These are phyloP conservation scores for Pararge aegeria DNA, from an alignment of 1,140 invertebrate species.

Conservation along the genomic window DNA sequence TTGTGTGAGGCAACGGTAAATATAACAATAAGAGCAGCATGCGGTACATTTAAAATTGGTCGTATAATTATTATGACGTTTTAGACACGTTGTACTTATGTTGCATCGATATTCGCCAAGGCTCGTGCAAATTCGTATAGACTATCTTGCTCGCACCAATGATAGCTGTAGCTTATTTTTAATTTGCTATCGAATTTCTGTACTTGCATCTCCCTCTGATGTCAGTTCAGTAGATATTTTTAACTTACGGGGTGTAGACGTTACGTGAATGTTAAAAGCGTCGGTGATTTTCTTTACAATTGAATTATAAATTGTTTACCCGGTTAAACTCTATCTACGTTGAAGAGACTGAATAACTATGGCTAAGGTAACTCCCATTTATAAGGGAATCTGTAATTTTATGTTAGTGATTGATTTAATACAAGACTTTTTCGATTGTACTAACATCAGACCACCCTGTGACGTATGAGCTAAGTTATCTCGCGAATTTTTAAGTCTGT, in stretches of 20 bases:
- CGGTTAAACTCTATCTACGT: conserved; percentile 10
- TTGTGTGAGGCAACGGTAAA: not conserved
- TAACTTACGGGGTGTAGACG: conserved; percentile 49
- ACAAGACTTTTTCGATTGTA: conserved; percentile 19
- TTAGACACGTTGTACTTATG: conserved; percentile 32
- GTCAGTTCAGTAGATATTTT: conserved; percentile 61
- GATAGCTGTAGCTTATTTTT: conserved; percentile 14
- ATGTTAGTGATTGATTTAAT: conserved; percentile 32
- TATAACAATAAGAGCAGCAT: not conserved
- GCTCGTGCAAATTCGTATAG: conserved; percentile 35
- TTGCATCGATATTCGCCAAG: conserved; percentile 36
- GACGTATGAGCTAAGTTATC: conserved; percentile 34
- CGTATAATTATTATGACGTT: conserved; percentile 21
- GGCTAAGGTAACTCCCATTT: conserved; percentile 60
- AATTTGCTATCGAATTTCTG: conserved; percentile 60
- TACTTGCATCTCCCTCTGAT: conserved; percentile 33
- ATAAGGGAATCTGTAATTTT: conserved; percentile 6
- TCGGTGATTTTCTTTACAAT: conserved; percentile 55
- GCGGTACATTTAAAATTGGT: not conserved
- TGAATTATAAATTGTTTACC: conserved; percentile 47
- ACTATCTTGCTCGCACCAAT: conserved; percentile 40
- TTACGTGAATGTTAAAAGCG: conserved; percentile 30
- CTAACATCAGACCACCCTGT: conserved; percentile 51
- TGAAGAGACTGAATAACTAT: conserved; percentile 43
- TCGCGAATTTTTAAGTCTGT: conserved; percentile 12